Base-by-base conservation (phyloP, 2,113 vertebrate species). In the Gambusia holbrooki region DNA sequence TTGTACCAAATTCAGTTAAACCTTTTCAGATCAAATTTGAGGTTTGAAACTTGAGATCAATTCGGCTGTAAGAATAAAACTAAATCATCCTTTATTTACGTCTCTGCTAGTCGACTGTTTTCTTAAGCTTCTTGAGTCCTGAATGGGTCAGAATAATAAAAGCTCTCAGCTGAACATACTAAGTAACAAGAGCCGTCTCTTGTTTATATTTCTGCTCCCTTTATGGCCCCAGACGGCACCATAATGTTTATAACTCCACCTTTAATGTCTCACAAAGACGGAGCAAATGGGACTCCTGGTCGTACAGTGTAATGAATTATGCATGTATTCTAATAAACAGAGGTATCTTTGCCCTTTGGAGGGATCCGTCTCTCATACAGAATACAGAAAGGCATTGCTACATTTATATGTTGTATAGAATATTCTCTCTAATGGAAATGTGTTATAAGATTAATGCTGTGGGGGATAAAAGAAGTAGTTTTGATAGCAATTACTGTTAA, bases 401-500 rank as follows among this genome's bases (percentile, higher is more conserved):
- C 37, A 48, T 29, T 9, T 81, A 8, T 72, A 25, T 67, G 67
- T 63, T 32, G 22, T 62, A 7, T 73, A 42, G 66, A 42, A 76
- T 79, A 13, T 71, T 76, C 73, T 70, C 62, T 19, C 45, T 42
- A 40, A 48, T 71, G 65, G 75, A 76, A 78, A 70, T 63, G 62
- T 77, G 51, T 79, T 58, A n/a, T 58, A 37, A 32, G 27, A 51
- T 51, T 65, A 30, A 54, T 30, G 66, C 33, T 58, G 65, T 66
- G 22, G 65, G 58, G 42, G 58, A 81, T 85, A 84, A 88, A 79
- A 19, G 45, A 68, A 68, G 29, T 61, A 76, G 66, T 85, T 85
- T 81, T 73, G 45, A 68, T 83, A 40, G 48, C 66, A 82, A 83
- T 81, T 70, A 76, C 54, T 79, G 33, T 51, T 77, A 89, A 85